Percentiles rank a stretch among this genome's conserved stretches.
phyloP scores from a whole-genome alignment of 2,888 invertebrate genomes.

The Dicroscelio sp. region DNA sequence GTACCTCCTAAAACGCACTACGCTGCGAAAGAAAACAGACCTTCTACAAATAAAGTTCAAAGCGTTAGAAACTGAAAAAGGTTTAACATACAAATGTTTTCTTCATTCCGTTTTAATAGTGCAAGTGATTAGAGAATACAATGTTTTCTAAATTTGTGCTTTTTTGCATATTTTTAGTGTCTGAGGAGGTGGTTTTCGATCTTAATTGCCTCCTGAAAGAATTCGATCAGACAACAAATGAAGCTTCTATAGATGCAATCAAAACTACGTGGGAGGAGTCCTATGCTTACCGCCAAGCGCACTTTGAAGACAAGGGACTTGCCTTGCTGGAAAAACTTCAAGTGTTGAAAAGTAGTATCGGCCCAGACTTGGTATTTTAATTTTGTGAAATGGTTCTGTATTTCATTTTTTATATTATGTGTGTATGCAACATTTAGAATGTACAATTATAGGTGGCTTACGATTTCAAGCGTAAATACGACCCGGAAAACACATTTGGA shows the following conservation, averaged over 20 bases:
- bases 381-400: neutral
- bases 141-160: too few species aligned
- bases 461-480: neutral
- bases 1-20: neutral
- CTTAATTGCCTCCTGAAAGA: neutral
- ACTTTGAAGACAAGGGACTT: neutral
- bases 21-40: neutral
- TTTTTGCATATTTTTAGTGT: neutral
- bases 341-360: neutral
- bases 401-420: too few species aligned
- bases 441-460: neutral
- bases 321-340: neutral
- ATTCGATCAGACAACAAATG: neutral
- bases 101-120: neutral
- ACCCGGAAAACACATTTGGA: neutral
- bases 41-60: neutral
- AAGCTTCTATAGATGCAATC: neutral
- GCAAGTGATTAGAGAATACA: neutral
- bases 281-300: neutral
- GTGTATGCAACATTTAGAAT: too few species aligned
- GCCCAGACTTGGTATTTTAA: neutral
- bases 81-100: too few species aligned
- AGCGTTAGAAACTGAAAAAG: too few species aligned
- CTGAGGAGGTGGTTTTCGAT: neutral
- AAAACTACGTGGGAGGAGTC: neutral